Evolutionary conservation across 2,888 invertebrate species (phyloP).

Genomic region (Leucozona laternaria): DNA sequence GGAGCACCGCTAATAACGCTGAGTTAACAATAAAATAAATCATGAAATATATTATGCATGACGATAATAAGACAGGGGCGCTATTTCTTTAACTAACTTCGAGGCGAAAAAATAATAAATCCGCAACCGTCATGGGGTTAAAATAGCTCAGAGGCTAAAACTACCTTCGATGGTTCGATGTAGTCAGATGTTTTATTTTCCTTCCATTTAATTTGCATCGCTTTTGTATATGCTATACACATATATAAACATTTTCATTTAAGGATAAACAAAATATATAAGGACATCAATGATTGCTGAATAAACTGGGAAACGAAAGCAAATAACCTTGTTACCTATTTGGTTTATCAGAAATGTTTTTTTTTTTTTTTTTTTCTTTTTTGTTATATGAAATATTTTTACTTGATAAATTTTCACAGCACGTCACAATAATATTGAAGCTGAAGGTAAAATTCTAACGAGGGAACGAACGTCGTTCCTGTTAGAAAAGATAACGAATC

Average conservation of each 20-base stretch:
- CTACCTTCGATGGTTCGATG: constrained; percentile 24
- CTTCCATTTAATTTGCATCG: constrained; percentile 17
- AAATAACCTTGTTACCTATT: constrained; percentile 63
- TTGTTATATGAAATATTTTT: not conserved
- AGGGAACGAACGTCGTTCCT: constrained; percentile 20
- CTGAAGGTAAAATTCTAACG: constrained; percentile 56
- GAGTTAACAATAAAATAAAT: too few relatives aligned
- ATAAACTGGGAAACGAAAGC: constrained; percentile 48
- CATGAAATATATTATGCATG: too few relatives aligned
- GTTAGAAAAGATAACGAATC: constrained; percentile 64
- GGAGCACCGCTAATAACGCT: too few relatives aligned
- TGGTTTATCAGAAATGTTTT: constrained; percentile 58
- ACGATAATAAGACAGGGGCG: too few relatives aligned
- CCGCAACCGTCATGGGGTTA: not conserved
- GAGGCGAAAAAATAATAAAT: not conserved
- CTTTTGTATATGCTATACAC: not conserved
- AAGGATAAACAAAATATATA: constrained; percentile 51
- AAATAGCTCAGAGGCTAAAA: constrained; percentile 32
- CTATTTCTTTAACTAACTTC: too few relatives aligned
- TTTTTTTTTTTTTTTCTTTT: not conserved
- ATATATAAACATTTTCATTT: constrained; percentile 54
- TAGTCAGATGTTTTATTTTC: constrained; percentile 23
- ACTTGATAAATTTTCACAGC: constrained; percentile 64
- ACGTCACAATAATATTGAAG: constrained; percentile 52
- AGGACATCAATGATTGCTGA: constrained; percentile 40